A percentile compares a stretch with the other conserved stretches of the same genome.
Conservation (phyloP, 2,797 vertebrate genomes). For the Sebastes miniatus region DNA sequence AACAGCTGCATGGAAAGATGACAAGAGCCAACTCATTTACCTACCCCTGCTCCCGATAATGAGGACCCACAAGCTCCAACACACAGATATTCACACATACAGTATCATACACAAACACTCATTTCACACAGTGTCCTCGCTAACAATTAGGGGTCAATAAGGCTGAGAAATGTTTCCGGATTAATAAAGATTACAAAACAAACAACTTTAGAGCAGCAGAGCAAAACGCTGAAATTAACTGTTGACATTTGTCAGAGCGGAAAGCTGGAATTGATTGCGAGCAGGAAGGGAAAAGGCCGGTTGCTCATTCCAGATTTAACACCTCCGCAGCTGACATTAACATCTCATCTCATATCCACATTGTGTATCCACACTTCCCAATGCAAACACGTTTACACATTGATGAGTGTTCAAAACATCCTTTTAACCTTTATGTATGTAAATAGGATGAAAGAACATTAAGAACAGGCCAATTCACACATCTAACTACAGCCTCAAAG, state of each 20-base stretch:
- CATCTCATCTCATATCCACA: background rate
- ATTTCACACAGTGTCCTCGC: conserved; percentile 2
- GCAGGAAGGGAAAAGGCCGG: background rate
- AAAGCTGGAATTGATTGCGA: conserved; percentile 41
- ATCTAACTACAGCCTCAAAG: background rate
- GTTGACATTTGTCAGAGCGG: conserved; percentile 45
- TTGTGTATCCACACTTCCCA: background rate
- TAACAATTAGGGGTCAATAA: conserved; percentile 45
- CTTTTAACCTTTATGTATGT: background rate
- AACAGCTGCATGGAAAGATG: conserved; percentile 61
- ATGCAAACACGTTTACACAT: background rate
- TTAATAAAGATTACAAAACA: conserved; percentile 46
- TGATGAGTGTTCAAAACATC: background rate
- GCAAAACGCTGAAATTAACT: conserved; percentile 33
- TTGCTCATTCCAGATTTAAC: conserved; percentile 8
- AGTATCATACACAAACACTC: background rate
- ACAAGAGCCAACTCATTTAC: conserved; percentile 73
- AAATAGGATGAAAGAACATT: background rate
- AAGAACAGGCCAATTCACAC: background rate
- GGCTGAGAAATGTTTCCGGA: conserved; percentile 22
- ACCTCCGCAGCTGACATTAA: conserved; percentile 1
- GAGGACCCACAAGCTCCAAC: conserved; percentile 57
- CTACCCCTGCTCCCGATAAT: conserved; percentile 69
- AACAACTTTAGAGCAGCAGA: conserved; percentile 13
- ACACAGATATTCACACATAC: conserved; percentile 16